phyloP scores from a whole-genome alignment of 2,797 vertebrate species.

The Poecile montanus region DNA sequence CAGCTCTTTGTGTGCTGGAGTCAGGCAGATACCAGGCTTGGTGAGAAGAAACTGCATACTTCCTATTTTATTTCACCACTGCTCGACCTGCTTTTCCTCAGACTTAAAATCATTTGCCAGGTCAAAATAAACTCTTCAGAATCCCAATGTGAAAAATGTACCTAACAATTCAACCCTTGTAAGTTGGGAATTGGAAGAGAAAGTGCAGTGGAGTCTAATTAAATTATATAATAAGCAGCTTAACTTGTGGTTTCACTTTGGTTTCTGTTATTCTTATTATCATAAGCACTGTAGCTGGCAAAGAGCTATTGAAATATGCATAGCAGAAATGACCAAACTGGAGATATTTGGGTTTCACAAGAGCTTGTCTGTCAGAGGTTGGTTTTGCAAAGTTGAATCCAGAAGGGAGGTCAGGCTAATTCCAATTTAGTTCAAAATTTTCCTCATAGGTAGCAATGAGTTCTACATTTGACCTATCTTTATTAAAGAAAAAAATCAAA shows the following conservation, averaged over 20 bases:
- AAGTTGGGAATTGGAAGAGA: slow-evolving; percentile 76
- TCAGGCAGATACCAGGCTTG: slow-evolving; percentile 74
- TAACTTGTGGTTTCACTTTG: slow-evolving; percentile 76
- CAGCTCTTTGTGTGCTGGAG: slow-evolving; percentile 88
- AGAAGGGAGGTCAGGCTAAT: slow-evolving; percentile 19
- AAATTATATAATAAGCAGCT: slow-evolving; percentile 77
- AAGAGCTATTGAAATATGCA: slow-evolving; percentile 64
- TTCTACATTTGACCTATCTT: slow-evolving; percentile 21
- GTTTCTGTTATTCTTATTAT: slow-evolving; percentile 69
- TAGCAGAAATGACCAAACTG: slow-evolving; percentile 54
- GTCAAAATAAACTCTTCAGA: slow-evolving; percentile 87
- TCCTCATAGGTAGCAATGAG: slow-evolving; percentile 11
- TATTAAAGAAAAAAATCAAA: slow-evolving; percentile 45
- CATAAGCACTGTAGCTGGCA: slow-evolving; percentile 63
- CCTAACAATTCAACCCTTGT: slow-evolving; percentile 78
- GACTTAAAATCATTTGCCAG: slow-evolving; percentile 88
- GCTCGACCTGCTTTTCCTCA: slow-evolving; percentile 88
- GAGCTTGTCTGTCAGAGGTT: slow-evolving; percentile 33
- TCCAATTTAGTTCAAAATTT: slow-evolving; percentile 37
- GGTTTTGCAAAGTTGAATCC: slow-evolving; percentile 2
- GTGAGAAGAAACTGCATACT: slow-evolving; percentile 84
- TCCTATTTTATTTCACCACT: slow-evolving; percentile 84
- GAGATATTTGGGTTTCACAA: slow-evolving; percentile 16
- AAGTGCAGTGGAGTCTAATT: slow-evolving; percentile 78
- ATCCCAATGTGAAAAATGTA: slow-evolving; percentile 82